Evolutionary conservation across 2,888 invertebrate species (phyloP).

Genomic region (Lithosia quadra): DNA sequence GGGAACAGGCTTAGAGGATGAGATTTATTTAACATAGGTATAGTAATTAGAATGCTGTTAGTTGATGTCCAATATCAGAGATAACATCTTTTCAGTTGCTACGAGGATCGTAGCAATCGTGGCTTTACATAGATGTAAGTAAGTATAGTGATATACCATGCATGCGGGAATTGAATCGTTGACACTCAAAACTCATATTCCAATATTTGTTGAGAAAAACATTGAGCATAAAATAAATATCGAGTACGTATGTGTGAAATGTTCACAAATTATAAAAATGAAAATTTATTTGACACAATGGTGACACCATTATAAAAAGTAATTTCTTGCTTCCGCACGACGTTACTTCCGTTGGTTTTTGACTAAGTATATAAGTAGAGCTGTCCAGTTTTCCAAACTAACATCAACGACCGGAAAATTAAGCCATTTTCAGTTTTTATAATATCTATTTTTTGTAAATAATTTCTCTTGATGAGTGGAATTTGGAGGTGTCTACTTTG

Average conservation of each 20-base stretch:
- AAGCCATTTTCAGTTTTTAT: not conserved
- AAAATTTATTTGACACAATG: not conserved
- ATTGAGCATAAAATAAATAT: not conserved
- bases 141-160: no score
- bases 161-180: not conserved
- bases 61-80: no score
- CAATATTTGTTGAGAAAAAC: not conserved
- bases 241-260: not conserved
- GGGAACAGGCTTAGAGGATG: no score
- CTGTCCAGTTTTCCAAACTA: not conserved
- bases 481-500: no score
- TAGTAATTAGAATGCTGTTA: no score
- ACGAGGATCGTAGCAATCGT: no score
- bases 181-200: not conserved
- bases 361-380: not conserved
- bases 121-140: no score
- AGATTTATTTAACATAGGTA: no score
- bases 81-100: no score
- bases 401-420: not conserved
- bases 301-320: not conserved
- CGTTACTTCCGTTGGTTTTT: not conserved
- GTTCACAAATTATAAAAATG: not conserved
- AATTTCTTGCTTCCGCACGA: slow-evolving; percentile 2
- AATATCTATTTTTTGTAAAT: not conserved
- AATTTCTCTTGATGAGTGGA: no score